Base-by-base conservation (phyloP, 2,113 vertebrate species). In the Puntigrus tetrazona region DNA sequence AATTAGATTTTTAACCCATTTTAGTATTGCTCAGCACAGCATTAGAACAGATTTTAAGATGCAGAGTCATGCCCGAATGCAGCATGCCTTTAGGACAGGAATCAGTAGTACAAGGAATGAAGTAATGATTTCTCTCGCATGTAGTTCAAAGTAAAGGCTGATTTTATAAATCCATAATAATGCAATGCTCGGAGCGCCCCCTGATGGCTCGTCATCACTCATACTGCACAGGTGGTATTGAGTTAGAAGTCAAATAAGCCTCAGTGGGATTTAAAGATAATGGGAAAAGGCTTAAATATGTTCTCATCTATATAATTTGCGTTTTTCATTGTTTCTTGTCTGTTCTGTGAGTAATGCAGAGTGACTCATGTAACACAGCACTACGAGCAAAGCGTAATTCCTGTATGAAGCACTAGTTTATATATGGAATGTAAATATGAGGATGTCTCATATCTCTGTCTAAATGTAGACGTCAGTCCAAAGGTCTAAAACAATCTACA, bases 131-230 rank as follows among this genome's bases (percentile, higher is more conserved):
- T 77, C 20, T 22, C 22, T 22, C 3, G 2, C 34, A 61, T 38
- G 25, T 36, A 6, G 25, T 14, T 77, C 5, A n/a, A 77, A 55
- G 74, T 76, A n/a, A 55, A 76, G 6, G n/a, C 69, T 7, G 10
- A 25, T 73, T 73, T 73, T 73, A 22, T 36, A 50, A 27, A 34
- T 5, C n/a, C 25, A 29, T 47, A 38, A 13, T 63, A 7, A 27
- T 22, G 14, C n/a, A 77, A 10, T 52, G 73, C 47, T 63, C 77
- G 3, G 20, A 84, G 83, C 31, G 75, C 83, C 75, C 31, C 47
- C 83, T 78, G 0, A 43, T 84, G 75, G 61, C 45, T 41, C 2
- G 4, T 38, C 16, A 14, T 27, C 22, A 55, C 34, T 57, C 34
- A 38, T 31, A 43, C 25, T 11, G 7, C 61, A 34, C 45, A 55